Base-by-base conservation (phyloP, 2,113 vertebrate genomes). In the Paramisgurnus dabryanus region DNA sequence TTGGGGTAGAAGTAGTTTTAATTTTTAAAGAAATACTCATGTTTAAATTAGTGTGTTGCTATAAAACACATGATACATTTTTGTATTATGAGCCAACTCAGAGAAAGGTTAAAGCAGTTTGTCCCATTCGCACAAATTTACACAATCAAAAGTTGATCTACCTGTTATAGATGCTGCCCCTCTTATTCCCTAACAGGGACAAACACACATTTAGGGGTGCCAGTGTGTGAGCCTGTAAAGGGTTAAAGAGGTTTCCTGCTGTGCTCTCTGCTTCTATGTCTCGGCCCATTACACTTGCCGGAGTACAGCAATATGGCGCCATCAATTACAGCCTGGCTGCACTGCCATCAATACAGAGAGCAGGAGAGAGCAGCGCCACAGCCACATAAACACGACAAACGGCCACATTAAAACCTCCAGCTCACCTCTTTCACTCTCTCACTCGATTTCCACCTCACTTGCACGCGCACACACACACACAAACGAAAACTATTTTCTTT, bases 241-340 rank as follows among this genome's bases (percentile, higher is more conserved):
- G 88, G 90, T 93, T 91, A 93, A 90, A 60, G 64, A 57, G 63
- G 86, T 87, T 76, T 84, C 89, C 88, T 82, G 90, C 89, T 85
- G 67, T 58, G 89, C 90, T 89, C 88, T 90, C 89, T 87, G 90
- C 89, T 88, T 90, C 91, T 89, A 88, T 88, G 92, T 93, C 90
- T 91, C 90, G 92, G 89, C 89, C 91, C 92, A 93, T 93, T 93
- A 93, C 91, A 91, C 90, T 90, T 89, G 89, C 92, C 90, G 89
- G 90, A 91, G 90, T 91, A 93, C 92, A 89, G 91, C 92, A 92
- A 93, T 92, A 93, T 92, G 90, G 89, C 88, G 85, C 91, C 92
- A 93, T 93, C 92, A 93, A 93, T 93, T 92, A 92, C 90, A 88
- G 89, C 87, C 89, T 57, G 76, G 82, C 75, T 61, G 74, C 81